Percentiles rank a stretch among this genome's conserved stretches.
phyloP scores from a whole-genome alignment of 2,888 invertebrate genomes.

The Eumacrocentrus americanus region DNA sequence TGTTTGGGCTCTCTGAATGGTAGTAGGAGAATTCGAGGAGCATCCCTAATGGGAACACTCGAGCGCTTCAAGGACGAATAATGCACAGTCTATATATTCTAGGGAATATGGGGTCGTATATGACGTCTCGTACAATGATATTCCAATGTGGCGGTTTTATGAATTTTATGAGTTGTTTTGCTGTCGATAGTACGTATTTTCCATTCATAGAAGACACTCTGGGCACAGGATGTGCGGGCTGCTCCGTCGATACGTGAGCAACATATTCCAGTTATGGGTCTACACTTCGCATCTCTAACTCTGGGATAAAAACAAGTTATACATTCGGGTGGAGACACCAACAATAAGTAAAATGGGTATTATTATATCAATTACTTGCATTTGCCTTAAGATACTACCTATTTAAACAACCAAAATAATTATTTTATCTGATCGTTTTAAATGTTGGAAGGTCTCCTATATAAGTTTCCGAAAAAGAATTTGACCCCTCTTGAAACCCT shows the following conservation, averaged over 20 bases:
- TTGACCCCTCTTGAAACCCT: too few species aligned
- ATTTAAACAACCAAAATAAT: too few species aligned
- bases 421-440: too few species aligned
- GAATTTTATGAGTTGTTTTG: constrained; percentile 55
- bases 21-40: constrained; percentile 7
- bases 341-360: too few species aligned
- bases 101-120: constrained; percentile 19
- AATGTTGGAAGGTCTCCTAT: too few species aligned
- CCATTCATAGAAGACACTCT: constrained; percentile 57
- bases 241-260: constrained; percentile 2
- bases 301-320: too few species aligned
- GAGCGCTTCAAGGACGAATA: not conserved
- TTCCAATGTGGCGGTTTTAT: constrained; percentile 52
- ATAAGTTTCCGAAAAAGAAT: too few species aligned
- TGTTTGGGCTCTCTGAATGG: not conserved
- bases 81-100: constrained; percentile 23
- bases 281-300: too few species aligned
- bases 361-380: too few species aligned
- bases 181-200: constrained; percentile 53
- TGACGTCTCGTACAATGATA: constrained; percentile 41
- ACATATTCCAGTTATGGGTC: not conserved
- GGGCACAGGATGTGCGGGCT: constrained; percentile 4
- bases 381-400: too few species aligned
- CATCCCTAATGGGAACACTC: constrained; percentile 29
- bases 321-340: too few species aligned